Evolutionary conservation across 2,797 vertebrate genomes (phyloP).

Genomic region (Tinamus major): DNA sequence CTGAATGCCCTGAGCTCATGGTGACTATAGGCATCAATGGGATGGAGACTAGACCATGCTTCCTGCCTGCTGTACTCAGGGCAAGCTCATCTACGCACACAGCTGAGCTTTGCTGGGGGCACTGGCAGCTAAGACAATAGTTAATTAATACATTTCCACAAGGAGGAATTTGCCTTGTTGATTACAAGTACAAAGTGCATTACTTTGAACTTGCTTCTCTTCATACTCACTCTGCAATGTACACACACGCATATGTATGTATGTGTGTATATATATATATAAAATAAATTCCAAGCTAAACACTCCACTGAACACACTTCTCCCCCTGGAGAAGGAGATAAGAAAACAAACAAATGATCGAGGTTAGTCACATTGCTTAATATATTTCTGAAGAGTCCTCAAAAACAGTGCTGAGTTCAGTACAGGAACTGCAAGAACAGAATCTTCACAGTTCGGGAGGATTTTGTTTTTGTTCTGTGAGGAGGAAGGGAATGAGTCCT

Average conservation of each 20-base stretch:
- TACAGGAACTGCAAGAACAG: background rate
- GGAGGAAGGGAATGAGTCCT: background rate
- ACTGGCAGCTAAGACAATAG: background rate
- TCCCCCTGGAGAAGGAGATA: background rate
- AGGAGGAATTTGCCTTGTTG: background rate
- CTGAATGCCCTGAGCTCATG: background rate
- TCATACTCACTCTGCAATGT: background rate
- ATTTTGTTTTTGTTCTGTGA: background rate
- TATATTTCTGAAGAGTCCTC: background rate
- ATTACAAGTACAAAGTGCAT: background rate
- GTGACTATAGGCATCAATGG: background rate
- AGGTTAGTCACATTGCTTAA: background rate
- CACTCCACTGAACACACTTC: background rate
- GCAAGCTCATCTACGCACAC: accelerated
- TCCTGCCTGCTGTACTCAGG: background rate
- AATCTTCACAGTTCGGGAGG: background rate
- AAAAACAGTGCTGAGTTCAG: background rate
- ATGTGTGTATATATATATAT: background rate
- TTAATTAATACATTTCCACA: background rate
- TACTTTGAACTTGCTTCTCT: background rate
- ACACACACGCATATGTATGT: background rate
- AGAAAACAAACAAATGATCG: background rate
- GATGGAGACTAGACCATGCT: background rate
- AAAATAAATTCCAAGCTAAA: background rate
- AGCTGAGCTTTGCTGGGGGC: background rate